These are phyloP conservation scores for Hedychridium roseum DNA, from an alignment of 2,888 invertebrate species.

Conservation along the genomic window DNA sequence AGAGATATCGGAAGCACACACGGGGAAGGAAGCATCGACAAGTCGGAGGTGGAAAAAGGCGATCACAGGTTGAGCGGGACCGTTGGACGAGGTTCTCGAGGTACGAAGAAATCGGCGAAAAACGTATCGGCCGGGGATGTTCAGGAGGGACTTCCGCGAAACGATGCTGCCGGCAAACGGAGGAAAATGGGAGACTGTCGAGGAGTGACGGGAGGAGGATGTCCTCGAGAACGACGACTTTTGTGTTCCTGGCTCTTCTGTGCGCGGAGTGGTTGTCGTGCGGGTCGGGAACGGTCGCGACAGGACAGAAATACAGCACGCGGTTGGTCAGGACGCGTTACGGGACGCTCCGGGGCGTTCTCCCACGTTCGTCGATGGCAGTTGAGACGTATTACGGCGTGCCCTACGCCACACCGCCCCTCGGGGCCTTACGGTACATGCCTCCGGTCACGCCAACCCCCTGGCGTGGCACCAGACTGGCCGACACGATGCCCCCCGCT, in stretches of 20 bases:
- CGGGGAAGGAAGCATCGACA: no score
- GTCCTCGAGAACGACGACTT: no score
- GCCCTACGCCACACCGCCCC: constrained; percentile 91
- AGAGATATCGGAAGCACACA: no score
- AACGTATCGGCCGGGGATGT: no score
- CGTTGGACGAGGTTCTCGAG: no score
- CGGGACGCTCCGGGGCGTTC: constrained; percentile 86
- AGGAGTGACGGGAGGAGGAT: no score
- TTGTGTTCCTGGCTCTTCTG: constrained; percentile 44
- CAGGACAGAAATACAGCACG: constrained; percentile 81
- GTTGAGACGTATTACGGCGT: constrained; percentile 94
- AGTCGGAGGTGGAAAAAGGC: no score
- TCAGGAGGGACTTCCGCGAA: no score
- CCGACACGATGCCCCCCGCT: constrained; percentile 83
- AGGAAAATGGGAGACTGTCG: no score
- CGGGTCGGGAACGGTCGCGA: constrained; percentile 61
- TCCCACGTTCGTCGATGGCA: constrained; percentile 82
- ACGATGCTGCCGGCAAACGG: no score
- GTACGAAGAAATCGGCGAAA: no score
- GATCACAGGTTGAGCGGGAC: no score
- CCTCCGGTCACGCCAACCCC: constrained; percentile 92
- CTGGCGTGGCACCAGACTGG: constrained; percentile 83
- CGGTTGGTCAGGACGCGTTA: constrained; percentile 88
- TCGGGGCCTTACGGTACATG: constrained; percentile 92
- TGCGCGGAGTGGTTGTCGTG: constrained; percentile 34